Percentiles rank a stretch among this genome's conserved stretches.
Evolutionary conservation across 2,888 invertebrate genomes (phyloP).

Genomic region (Philaethria dido): DNA sequence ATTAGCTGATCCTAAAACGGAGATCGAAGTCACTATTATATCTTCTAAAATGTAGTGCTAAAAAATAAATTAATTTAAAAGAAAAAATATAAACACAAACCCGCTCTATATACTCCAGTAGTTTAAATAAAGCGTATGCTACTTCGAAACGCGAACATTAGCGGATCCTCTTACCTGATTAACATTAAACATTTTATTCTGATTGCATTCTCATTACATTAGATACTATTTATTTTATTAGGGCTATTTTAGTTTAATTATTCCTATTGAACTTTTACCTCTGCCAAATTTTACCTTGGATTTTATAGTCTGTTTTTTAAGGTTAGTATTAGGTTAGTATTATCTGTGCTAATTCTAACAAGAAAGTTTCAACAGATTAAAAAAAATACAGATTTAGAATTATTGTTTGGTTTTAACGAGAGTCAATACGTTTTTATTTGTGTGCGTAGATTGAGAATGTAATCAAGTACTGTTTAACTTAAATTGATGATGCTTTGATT

Average conservation of each 20-base stretch:
- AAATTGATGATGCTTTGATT: too few species aligned
- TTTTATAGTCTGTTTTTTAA: not conserved
- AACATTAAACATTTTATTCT: constrained; percentile 35
- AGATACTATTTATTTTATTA: constrained; percentile 6
- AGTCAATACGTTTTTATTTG: too few species aligned
- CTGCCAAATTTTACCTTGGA: not conserved
- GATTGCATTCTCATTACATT: constrained; percentile 33
- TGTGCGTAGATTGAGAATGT: too few species aligned
- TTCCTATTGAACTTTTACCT: constrained; percentile 19
- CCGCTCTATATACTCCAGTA: not conserved
- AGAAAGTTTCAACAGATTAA: too few species aligned
- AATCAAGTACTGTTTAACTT: too few species aligned
- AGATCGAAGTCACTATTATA: too few species aligned
- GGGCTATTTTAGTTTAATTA: constrained; percentile 20
- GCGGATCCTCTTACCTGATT: constrained; percentile 39
- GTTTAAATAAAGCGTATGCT: constrained; percentile 15
- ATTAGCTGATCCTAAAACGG: too few species aligned
- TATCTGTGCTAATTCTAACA: not conserved
- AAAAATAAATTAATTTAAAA: too few species aligned
- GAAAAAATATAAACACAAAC: too few species aligned
- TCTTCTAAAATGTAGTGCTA: too few species aligned
- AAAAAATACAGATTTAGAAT: too few species aligned
- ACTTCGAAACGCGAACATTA: constrained; percentile 29
- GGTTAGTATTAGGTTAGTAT: not conserved
- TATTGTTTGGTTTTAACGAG: too few species aligned